Base-by-base conservation (phyloP, 1,140 invertebrate species). In the Ceratina australensis region DNA sequence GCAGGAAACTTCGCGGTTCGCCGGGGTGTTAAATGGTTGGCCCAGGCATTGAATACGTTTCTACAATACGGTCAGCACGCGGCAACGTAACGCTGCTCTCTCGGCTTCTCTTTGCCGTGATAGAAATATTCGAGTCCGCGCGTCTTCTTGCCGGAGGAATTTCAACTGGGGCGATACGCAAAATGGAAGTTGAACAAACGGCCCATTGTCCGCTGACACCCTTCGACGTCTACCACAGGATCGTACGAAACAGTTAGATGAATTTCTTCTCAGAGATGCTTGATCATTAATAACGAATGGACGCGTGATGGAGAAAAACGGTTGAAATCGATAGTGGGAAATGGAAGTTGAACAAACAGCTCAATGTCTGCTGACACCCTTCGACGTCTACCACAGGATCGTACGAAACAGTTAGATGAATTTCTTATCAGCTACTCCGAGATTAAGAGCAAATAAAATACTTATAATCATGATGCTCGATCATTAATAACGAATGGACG, bases 1-100 rank as follows among this genome's bases (percentile, higher is more conserved):
- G 87, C 88, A 87, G 88, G 89, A 90, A 91, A 90, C 87, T 91
- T 91, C 87, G 84, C 83, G 85, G 86, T 82, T 89, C 87, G 81
- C 83, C 85, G 86, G 82, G 84, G 87, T 87, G 89, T 88, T 91
- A 91, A 92, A 91, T 90, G 89, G 87, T 87, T 84, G 86, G 65
- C 81, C 80, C 33, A 42, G 84, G 88, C 87, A 89, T 91, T 91
- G 86, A 91, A 86, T 88, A 85, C 85, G 86, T 82, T 85, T 87
- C 87, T 78, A 90, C 89, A 89, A 90, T 89, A 90, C 88, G 86
- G 84, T 89, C 88, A 87, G 82, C 65, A 75, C 79, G 85, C 88
- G 82, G 84, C 87, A 89, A 90, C 87, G 86, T 87, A 88, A 87
- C 86, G 74, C 80, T 73, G 72, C 65, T 80, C 66, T 80, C n/a